Conservation (phyloP, 2,113 vertebrate genomes). For the Pituophis catenifer region DNA sequence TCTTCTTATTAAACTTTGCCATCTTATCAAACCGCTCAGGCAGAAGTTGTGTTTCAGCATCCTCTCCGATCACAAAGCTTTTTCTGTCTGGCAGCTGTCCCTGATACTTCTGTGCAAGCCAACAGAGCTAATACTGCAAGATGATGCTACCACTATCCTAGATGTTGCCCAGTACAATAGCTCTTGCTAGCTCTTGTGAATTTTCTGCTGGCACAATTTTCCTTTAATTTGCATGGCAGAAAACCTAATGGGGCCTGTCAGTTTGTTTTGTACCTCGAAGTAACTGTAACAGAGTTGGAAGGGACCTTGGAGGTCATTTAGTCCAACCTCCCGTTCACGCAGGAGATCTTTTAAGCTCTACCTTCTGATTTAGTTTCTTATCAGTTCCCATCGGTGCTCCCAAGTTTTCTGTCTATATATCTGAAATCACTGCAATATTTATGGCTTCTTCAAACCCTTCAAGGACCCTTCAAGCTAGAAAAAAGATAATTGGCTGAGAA, state of each 20-base stretch:
- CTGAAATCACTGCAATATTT: conserved; percentile 72
- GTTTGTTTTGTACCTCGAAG: conserved; percentile 78
- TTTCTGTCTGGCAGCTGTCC: conserved; percentile 75
- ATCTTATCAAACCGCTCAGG: conserved; percentile 73
- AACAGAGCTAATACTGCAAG: conserved; percentile 74
- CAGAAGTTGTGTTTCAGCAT: conserved; percentile 65
- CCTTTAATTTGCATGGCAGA: conserved; percentile 86
- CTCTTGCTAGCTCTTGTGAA: conserved; percentile 75
- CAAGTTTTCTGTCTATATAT: conserved; percentile 76
- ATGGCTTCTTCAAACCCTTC: conserved; percentile 58
- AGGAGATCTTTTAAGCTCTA: conserved; percentile 53
- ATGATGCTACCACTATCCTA: conserved; percentile 61
- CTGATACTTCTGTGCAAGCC: conserved; percentile 64
- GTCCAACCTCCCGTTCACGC: no score
- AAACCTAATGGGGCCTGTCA: conserved; percentile 90
- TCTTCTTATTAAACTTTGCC: conserved; percentile 71
- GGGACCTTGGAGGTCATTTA: no score
- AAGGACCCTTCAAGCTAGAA: conserved; percentile 62
- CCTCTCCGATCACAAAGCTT: conserved; percentile 85
- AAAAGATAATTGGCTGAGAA: conserved; percentile 84
- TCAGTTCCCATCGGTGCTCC: conserved; percentile 74
- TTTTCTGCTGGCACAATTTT: conserved; percentile 78
- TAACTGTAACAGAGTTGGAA: no score
- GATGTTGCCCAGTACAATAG: conserved; percentile 74
- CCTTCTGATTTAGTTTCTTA: conserved; percentile 72